Evolutionary conservation across 2,797 vertebrate genomes (phyloP).

Genomic region (Poecilia gillii): DNA sequence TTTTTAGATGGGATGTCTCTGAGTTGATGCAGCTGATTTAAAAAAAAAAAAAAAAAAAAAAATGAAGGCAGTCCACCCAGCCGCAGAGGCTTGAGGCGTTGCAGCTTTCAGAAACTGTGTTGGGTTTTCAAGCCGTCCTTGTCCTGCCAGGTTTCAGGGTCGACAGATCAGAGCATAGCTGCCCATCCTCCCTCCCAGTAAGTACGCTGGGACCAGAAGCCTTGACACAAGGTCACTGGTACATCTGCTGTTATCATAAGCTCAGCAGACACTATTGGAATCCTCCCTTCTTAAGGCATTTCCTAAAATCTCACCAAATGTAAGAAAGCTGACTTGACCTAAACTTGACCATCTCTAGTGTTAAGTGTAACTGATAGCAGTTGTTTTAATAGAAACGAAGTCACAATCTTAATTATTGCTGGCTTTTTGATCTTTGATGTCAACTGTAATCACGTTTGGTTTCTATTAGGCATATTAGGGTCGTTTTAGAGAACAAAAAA

Average conservation of each 20-base stretch:
- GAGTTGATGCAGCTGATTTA: background rate
- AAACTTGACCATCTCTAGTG: background rate
- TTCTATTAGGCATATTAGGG: background rate
- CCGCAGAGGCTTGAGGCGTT: background rate
- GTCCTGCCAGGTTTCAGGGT: slow-evolving; percentile 34
- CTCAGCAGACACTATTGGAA: slow-evolving; percentile 37
- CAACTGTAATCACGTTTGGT: background rate
- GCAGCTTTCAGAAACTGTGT: background rate
- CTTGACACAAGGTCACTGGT: slow-evolving; percentile 74
- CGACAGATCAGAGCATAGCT: slow-evolving; percentile 47
- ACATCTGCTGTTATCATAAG: slow-evolving; percentile 45
- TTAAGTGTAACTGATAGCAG: background rate
- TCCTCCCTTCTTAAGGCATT: background rate
- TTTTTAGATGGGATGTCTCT: background rate
- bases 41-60: too few relatives aligned
- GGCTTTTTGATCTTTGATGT: background rate
- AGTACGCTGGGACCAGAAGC: slow-evolving; percentile 42
- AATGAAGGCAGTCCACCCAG: background rate
- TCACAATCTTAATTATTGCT: background rate
- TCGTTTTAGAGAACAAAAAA: too few relatives aligned
- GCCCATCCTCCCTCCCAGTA: slow-evolving; percentile 18
- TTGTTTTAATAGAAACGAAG: background rate
- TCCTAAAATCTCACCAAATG: background rate
- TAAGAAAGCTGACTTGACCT: slow-evolving; percentile 11
- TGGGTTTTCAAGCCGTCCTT: slow-evolving; percentile 28